Percentiles rank a stretch among this genome's conserved stretches.
phyloP scores from a whole-genome alignment of 1,140 invertebrate species.

The Sarcophaga bullata region DNA sequence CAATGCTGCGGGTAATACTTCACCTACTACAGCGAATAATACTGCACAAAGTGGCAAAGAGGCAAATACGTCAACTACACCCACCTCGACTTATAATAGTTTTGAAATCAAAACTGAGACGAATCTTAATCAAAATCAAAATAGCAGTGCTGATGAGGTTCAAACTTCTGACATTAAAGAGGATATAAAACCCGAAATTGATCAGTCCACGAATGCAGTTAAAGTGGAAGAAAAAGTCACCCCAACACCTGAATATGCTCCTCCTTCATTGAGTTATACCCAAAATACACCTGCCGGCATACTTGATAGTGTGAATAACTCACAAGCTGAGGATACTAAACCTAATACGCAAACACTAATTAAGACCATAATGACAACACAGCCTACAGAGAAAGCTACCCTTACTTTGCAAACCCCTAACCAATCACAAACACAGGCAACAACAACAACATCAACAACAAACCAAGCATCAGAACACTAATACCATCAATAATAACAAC shows the following conservation, averaged over 20 bases:
- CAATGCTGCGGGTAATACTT: conserved; percentile 49
- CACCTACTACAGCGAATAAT: conserved; percentile 50
- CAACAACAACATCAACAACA: conserved; percentile 22
- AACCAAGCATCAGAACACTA: conserved; percentile 1
- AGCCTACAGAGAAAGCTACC: background rate
- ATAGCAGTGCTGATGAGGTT: conserved; percentile 53
- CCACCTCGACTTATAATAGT: conserved; percentile 53
- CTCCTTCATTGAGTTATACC: conserved; percentile 55
- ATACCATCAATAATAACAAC: conserved; percentile 50
- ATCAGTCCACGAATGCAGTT: conserved; percentile 58
- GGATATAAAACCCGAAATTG: conserved; percentile 46
- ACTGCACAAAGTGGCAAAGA: conserved; percentile 34
- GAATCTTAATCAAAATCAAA: conserved; percentile 53
- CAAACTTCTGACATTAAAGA: conserved; percentile 47
- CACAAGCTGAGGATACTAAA: conserved; percentile 14
- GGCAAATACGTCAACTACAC: conserved; percentile 51
- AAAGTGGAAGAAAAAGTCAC: conserved; percentile 57
- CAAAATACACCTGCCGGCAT: conserved; percentile 46
- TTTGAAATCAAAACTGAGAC: conserved; percentile 61
- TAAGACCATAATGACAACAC: conserved; percentile 10
- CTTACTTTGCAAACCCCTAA: background rate
- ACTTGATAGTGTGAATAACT: conserved; percentile 19
- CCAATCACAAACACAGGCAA: conserved; percentile 29
- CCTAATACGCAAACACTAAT: conserved; percentile 7
- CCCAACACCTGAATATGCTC: conserved; percentile 62